Evolutionary conservation across 1,140 invertebrate species (phyloP).

Genomic region (Eupeodes corollae): DNA sequence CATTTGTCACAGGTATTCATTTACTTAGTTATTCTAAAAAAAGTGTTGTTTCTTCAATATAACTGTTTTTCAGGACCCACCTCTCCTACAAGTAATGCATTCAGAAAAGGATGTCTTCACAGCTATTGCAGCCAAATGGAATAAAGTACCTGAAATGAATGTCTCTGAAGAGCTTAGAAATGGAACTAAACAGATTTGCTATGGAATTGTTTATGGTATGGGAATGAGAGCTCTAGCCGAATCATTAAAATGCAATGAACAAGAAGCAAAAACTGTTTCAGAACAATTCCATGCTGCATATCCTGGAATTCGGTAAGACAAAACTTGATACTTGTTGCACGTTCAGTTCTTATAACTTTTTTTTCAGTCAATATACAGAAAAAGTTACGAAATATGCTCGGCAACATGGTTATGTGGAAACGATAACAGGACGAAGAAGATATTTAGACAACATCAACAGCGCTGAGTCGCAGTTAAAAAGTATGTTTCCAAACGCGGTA

Average conservation of each 20-base stretch:
- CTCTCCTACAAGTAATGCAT: slow-evolving; percentile 58
- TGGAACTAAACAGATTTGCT: slow-evolving; percentile 87
- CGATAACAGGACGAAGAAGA: slow-evolving; percentile 65
- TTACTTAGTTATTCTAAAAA: neutral
- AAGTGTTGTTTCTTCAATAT: neutral
- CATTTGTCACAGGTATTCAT: slow-evolving; percentile 56
- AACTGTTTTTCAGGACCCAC: slow-evolving; percentile 45
- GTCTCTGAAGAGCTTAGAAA: slow-evolving; percentile 63
- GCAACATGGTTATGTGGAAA: slow-evolving; percentile 68
- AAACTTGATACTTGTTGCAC: neutral
- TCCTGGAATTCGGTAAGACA: slow-evolving; percentile 46
- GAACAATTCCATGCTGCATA: slow-evolving; percentile 75
- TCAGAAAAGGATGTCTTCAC: slow-evolving; percentile 74
- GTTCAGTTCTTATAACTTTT: neutral
- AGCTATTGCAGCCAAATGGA: slow-evolving; percentile 74
- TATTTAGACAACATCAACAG: slow-evolving; percentile 69
- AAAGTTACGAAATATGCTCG: slow-evolving; percentile 56
- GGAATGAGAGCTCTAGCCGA: slow-evolving; percentile 74
- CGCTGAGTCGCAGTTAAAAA: slow-evolving; percentile 44
- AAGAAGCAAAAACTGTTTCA: slow-evolving; percentile 69
- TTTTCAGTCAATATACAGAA: slow-evolving; percentile 48
- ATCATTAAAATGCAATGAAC: slow-evolving; percentile 64
- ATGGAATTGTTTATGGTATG: slow-evolving; percentile 98
- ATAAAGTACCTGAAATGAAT: slow-evolving; percentile 48
- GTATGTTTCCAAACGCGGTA: slow-evolving; percentile 37